These are phyloP conservation scores for Fulica atra DNA, from an alignment of 2,113 vertebrate genomes.

Conservation along the genomic window DNA sequence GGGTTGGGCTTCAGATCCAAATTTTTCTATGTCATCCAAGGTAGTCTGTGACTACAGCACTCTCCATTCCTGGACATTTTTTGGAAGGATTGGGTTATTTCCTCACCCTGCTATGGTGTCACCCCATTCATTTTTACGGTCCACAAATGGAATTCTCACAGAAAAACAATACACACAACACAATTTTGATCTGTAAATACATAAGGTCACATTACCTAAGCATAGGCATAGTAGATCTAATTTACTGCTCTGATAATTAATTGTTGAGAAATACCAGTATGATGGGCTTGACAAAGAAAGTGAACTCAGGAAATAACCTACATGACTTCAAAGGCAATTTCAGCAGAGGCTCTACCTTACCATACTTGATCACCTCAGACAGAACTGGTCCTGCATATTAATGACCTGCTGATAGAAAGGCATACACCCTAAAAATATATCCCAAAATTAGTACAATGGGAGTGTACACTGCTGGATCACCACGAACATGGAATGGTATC, in stretches of 20 bases:
- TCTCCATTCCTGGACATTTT: neutral
- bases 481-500: fast-evolving
- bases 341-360: neutral
- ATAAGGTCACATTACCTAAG: neutral
- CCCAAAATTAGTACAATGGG: neutral
- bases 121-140: neutral
- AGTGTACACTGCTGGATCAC: neutral
- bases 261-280: neutral
- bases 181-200: neutral
- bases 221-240: neutral
- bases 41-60: neutral
- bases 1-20: neutral
- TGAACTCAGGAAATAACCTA: neutral
- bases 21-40: neutral
- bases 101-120: too few relatives aligned
- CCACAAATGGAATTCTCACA: neutral
- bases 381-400: neutral
- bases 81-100: neutral
- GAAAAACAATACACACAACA: neutral
- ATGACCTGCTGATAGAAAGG: neutral
- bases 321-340: neutral
- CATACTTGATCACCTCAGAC: neutral
- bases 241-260: neutral
- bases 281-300: neutral
- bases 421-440: neutral